Base-by-base conservation (phyloP, 2,888 invertebrate species). In the Malthinus seriepunctatus region DNA sequence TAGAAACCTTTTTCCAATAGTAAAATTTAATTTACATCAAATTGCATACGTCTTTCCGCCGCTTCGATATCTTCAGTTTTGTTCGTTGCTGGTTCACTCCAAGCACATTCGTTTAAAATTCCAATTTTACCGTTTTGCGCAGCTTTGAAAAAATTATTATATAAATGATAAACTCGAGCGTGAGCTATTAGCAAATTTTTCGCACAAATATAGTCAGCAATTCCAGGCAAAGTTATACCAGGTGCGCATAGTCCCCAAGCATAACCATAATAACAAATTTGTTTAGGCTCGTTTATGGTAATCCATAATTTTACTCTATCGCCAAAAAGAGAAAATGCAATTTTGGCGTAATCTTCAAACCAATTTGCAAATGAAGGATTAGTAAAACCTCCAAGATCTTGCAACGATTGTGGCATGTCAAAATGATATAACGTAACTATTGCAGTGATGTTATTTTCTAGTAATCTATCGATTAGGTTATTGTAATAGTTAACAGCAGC, bases 121-220 rank as follows among this genome's bases (percentile, higher is more conserved):
- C 84, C 83, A 53, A 86, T 74, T 73, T 75, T 79, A 35, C 85
- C 85, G 83, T 14, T n/a, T 42, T 42, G 39, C 1, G 57, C 66
- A 0, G 77, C 69, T 62, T 80, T 79, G 68, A 82, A 89, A 64
- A 84, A 78, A 38, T 80, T 76, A 53, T 87, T 78, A 69, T 89
- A 89, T 34, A 88, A 71, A 47, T 82, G 81, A 69, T 86, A 90
- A 1, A 82, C 86, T 52, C 80, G 81, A 0, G 86, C 87, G 73
- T 91, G 90, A 0, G 87, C 85, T 57, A 84, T 75, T 10, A 91
- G 73, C 52, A 86, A 76, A 68, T 86, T 85, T 70, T 88, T 87
- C 0, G 80, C 79, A 60, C 86, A 88, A 49, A 83, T 71, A 73
- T 90, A 90, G 50, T 84, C 84, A 0, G 82, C 84, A 10, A 82